Conservation (phyloP, 2,797 vertebrate genomes). For the Echeneis naucrates region DNA sequence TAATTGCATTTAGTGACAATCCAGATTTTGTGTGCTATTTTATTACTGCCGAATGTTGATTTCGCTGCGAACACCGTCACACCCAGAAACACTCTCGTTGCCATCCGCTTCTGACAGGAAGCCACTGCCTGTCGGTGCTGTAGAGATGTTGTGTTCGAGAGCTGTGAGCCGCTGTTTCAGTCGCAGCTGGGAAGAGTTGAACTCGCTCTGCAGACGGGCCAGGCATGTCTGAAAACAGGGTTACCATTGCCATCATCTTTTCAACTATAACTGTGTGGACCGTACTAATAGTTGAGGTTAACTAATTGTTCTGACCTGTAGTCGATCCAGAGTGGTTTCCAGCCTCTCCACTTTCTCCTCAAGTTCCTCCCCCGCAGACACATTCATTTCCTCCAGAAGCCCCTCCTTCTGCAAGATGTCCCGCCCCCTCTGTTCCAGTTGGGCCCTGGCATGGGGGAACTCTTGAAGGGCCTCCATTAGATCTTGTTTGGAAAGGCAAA, state of each 20-base stretch:
- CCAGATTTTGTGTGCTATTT: neutral
- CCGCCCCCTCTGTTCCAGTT: conserved; percentile 93
- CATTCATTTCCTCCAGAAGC: conserved; percentile 89
- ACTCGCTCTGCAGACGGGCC: conserved; percentile 89
- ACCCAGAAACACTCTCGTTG: conserved; percentile 67
- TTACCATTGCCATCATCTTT: neutral
- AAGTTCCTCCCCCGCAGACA: conserved; percentile 79
- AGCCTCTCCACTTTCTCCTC: conserved; percentile 91
- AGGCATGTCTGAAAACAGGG: conserved; percentile 80
- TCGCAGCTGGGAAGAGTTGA: conserved; percentile 87
- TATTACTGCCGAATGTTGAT: conserved; percentile 74
- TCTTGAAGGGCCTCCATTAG: conserved; percentile 94
- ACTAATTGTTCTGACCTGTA: conserved; percentile 76
- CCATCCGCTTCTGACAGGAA: conserved; percentile 76
- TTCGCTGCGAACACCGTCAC: conserved; percentile 68
- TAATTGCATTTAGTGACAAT: neutral
- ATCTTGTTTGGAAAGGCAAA: conserved; percentile 96
- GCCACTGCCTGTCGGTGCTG: conserved; percentile 66
- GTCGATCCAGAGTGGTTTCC: conserved; percentile 87
- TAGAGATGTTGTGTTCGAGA: conserved; percentile 80
- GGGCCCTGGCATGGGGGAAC: conserved; percentile 93
- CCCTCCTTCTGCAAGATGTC: conserved; percentile 95
- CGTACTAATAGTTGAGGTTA: too few species aligned
- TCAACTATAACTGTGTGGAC: too few species aligned
- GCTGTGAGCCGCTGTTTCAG: conserved; percentile 91